Base-by-base conservation (phyloP, 2,888 invertebrate genomes). In the Adineta ricciae region DNA sequence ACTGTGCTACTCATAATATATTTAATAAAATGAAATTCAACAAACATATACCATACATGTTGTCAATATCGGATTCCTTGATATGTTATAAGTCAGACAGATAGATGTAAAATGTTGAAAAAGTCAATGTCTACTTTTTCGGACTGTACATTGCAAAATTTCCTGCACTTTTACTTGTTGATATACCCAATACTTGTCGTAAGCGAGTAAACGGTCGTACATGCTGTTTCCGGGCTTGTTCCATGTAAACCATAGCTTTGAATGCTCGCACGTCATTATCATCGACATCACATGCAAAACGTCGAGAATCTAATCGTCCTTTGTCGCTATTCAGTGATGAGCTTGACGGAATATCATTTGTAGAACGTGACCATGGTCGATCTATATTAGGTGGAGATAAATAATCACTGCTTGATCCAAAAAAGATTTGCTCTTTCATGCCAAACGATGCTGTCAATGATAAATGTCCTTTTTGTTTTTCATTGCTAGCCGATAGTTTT, bases 181-280 rank as follows among this genome's bases (percentile, higher is more conserved):
- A 32, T 64, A 64, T 64, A 32, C 64, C 64, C 64, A 78, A 41
- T 78, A n/a, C 78, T 41, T 78, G 38, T 78, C 78, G 78, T 78
- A 78, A 78, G n/a, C 38, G 38, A n/a, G 41, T 41, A 41, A 78
- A n/a, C n/a, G 78, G 78, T 78, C 41, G 21, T 41, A 11, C 78
- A 78, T 78, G 24, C n/a, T 78, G 41, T 78, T 78, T 78, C 24
- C 78, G 4, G 11, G 78, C 78, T 78, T 41, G 78, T 41, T 78
- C 78, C 78, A 41, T 78, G 41, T 78, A 78, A 0, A 78, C 41
- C 78, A 78, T 78, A 24, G 78, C 78, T 78, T 78, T 78, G 19
- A 78, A 78, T 78, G 78, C 41, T 78, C 78, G 78, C 14, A 78
- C 78, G n/a, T 41, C 78, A 41, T 78, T 78, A 78, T 78, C 78